These are phyloP conservation scores for Sesamia inferens DNA, from an alignment of 2,888 invertebrate genomes.

Conservation along the genomic window DNA sequence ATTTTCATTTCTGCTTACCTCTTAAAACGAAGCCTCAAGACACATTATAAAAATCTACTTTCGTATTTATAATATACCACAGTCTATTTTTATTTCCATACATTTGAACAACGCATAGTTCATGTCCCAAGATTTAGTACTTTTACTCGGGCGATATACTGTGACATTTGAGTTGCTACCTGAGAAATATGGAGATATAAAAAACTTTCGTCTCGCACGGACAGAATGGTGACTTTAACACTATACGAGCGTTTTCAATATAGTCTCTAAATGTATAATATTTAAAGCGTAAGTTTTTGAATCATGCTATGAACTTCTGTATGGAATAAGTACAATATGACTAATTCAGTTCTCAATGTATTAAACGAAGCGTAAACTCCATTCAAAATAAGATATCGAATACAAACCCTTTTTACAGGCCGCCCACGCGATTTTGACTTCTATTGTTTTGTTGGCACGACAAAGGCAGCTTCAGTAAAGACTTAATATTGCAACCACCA, in stretches of 20 bases:
- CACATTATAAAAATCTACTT: conserved; percentile 30
- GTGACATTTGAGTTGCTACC: neutral
- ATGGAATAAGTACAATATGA: neutral
- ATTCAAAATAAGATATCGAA: no score
- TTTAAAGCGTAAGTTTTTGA: neutral
- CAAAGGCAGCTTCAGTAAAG: no score
- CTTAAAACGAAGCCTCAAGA: conserved; percentile 8
- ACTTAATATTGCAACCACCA: no score
- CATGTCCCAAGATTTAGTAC: neutral
- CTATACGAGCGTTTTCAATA: no score
- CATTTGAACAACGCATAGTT: neutral
- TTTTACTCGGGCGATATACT: neutral
- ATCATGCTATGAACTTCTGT: neutral
- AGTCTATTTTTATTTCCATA: conserved; percentile 16
- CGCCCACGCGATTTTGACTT: no score
- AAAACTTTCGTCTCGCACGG: neutral
- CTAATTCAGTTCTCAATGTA: neutral
- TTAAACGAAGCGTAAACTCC: conserved; percentile 1
- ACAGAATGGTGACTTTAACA: neutral
- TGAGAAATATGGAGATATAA: conserved; percentile 4
- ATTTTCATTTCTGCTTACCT: conserved; percentile 18
- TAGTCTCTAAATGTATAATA: neutral
- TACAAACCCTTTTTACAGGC: no score
- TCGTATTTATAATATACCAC: conserved; percentile 15
- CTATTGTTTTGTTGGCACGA: no score